phyloP scores from a whole-genome alignment of 2,797 vertebrate species.

The Myotis myotis region DNA sequence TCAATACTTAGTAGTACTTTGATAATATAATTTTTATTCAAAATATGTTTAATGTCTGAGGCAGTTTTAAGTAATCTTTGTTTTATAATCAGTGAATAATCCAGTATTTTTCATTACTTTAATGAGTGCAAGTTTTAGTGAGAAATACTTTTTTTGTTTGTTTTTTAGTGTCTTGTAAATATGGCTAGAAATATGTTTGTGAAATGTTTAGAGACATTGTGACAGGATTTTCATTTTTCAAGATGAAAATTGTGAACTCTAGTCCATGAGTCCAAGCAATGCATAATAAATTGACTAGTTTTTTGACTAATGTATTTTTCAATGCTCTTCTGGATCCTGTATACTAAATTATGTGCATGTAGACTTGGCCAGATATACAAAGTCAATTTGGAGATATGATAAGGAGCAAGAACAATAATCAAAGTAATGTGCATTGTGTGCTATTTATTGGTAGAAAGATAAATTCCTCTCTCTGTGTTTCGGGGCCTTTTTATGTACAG shows the following conservation, averaged over 20 bases:
- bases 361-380: not conserved
- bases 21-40: not conserved
- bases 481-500: not conserved
- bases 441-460: too few relatives aligned
- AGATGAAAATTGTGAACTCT: not conserved
- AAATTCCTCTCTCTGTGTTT: not conserved
- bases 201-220: not conserved
- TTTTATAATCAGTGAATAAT: constrained; percentile 6
- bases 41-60: constrained; percentile 25
- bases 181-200: not conserved
- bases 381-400: not conserved
- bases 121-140: not conserved
- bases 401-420: not conserved
- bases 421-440: too few relatives aligned
- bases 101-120: not conserved
- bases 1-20: constrained; percentile 3
- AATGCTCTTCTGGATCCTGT: not conserved
- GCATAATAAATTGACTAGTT: not conserved
- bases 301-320: not conserved
- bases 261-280: not conserved
- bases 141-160: not conserved
- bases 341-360: not conserved
- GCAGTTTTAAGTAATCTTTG: constrained; percentile 26
- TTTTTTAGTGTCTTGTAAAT: not conserved
- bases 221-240: not conserved